Conservation (phyloP, 1,140 invertebrate genomes). For the Chrysopa pallens region DNA sequence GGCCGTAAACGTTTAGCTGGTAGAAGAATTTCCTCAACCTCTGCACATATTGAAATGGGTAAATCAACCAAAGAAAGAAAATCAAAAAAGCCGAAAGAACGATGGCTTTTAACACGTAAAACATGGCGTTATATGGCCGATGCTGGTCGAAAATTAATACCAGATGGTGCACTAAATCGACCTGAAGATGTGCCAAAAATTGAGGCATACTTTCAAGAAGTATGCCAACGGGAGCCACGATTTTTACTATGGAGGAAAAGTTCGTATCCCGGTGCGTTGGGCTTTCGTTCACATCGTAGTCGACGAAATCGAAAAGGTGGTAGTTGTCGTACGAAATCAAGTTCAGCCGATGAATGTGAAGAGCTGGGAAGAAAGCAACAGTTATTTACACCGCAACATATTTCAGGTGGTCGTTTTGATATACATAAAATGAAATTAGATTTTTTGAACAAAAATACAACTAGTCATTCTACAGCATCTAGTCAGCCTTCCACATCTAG, state of each 20-base stretch:
- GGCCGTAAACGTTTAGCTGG: neutral
- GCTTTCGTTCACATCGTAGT: conserved; percentile 31
- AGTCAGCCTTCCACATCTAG: conserved; percentile 3
- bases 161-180: conserved; percentile 49
- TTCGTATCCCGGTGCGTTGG: conserved; percentile 51
- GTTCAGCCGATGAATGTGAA: conserved; percentile 41
- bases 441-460: conserved; percentile 27
- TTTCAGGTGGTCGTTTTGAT: conserved; percentile 40
- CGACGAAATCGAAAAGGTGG: conserved; percentile 37
- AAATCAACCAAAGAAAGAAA: conserved; percentile 32
- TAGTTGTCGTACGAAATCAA: conserved; percentile 37
- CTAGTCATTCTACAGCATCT: conserved; percentile 13
- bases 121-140: conserved; percentile 84
- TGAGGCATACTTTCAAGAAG: conserved; percentile 67
- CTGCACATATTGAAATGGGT: conserved; percentile 21
- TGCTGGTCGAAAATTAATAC: conserved; percentile 65
- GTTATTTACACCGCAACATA: conserved; percentile 27
- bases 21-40: neutral
- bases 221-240: conserved; percentile 53
- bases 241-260: conserved; percentile 68
- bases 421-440: conserved; percentile 44
- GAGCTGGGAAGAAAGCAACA: conserved; percentile 26
- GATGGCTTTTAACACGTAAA: conserved; percentile 72
- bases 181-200: conserved; percentile 57
- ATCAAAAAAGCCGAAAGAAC: conserved; percentile 37